Conservation (phyloP, 1,140 invertebrate genomes). For the Uloborus diversus region DNA sequence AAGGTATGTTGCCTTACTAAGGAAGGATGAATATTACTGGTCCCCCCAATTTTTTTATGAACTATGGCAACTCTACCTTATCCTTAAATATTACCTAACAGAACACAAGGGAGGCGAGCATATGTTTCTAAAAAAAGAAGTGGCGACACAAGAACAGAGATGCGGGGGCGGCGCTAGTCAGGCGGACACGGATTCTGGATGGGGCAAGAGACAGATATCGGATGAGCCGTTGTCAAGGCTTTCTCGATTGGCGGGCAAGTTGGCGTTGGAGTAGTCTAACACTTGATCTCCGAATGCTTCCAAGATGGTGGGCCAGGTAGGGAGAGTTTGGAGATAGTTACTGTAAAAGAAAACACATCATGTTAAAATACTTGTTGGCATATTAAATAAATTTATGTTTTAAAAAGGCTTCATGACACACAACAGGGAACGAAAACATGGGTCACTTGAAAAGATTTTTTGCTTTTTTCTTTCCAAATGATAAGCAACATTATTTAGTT, state of each 20-base stretch:
- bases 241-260: slow-evolving; percentile 10
- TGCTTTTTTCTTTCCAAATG: background rate
- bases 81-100: background rate
- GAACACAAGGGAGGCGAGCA: background rate
- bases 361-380: too few species aligned
- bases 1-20: too few species aligned
- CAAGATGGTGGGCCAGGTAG: slow-evolving; percentile 42
- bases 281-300: slow-evolving; percentile 35
- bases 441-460: background rate
- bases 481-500: background rate
- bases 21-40: too few species aligned
- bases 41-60: too few species aligned
- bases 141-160: background rate
- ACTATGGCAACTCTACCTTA: too few species aligned
- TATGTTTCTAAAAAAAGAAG: background rate
- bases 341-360: slow-evolving; percentile 21
- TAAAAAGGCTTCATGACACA: too few species aligned
- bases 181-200: slow-evolving; percentile 32
- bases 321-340: slow-evolving; percentile 40
- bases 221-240: background rate
- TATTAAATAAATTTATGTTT: too few species aligned
- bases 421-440: background rate
- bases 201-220: slow-evolving; percentile 10
- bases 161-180: background rate
- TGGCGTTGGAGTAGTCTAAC: slow-evolving; percentile 32